Base-by-base conservation (phyloP, 1,140 invertebrate genomes). In the Scylla paramamosain region DNA sequence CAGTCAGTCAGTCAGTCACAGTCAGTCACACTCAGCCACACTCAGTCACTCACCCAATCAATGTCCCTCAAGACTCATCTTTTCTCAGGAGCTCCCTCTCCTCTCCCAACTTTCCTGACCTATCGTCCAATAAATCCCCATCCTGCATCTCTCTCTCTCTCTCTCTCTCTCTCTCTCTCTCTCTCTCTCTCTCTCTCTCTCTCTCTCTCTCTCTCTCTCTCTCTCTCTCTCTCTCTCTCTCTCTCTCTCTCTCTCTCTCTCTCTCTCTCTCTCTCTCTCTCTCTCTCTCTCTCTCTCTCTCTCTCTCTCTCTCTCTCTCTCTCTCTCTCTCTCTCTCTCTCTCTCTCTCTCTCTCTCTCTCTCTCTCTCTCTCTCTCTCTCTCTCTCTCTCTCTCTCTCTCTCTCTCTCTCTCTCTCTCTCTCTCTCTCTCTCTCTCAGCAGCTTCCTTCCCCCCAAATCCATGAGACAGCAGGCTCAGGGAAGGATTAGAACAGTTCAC, bases 141-240 rank as follows among this genome's bases (percentile, higher is more conserved):
- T 39, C 39, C 6, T n/a, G n/a, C n/a, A n/a, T 77, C n/a, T 77
- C 67, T n/a, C n/a, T 77, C n/a, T 77, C 67, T n/a, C n/a, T 25
- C 20, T 77, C n/a, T 77, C 67, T 77, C 67, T 77, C 67, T 77
- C 67, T 77, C 67, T 77, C 67, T 77, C 67, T 77, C n/a, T 77
- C 67, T n/a, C n/a, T 77, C n/a, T 77, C 67, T n/a, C n/a, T 25
- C 20, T 77, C n/a, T 77, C 67, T 77, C 67, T 77, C 67, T 77
- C 67, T 77, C 67, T 77, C 67, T 77, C 86, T 88, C 86, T 88
- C 86, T 89, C 87, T 32, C 31, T 39, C 31, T 89, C 31, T 89
- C 87, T 89, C 87, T 89, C 87, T 89, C 67, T 77, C 67, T 77
- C 67, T 77, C 67, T 77, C 67, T n/a, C 67, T 77, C n/a, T 77